These are phyloP conservation scores for Gonioctena quinquepunctata DNA, from an alignment of 1,140 invertebrate species.

Conservation along the genomic window DNA sequence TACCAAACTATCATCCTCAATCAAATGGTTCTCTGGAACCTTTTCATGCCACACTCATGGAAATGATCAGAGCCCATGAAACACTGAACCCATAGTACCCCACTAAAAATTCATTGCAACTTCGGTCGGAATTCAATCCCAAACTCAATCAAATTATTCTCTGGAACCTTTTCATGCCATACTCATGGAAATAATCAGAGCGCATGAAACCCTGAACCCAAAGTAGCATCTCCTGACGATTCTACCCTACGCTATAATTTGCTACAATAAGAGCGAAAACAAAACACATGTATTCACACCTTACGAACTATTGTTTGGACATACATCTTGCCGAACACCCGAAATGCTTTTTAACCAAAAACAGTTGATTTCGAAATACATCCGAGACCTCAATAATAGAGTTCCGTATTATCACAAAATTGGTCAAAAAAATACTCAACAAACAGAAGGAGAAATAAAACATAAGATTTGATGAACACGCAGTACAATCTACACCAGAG, in stretches of 20 bases:
- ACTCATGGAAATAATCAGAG: neutral
- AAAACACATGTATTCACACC: slow-evolving; percentile 32
- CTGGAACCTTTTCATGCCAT: slow-evolving; percentile 3
- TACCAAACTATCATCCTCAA: slow-evolving; percentile 19
- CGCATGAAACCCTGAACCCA: neutral
- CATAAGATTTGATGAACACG: slow-evolving; percentile 1
- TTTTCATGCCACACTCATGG: neutral
- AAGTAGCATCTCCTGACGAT: slow-evolving; percentile 26
- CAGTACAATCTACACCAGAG: too few relatives aligned
- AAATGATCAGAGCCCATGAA: neutral
- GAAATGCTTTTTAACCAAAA: slow-evolving; percentile 21
- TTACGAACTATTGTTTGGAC: slow-evolving; percentile 26
- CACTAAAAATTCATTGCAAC: too few relatives aligned
- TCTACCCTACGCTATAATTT: slow-evolving; percentile 28
- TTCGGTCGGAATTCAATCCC: too few relatives aligned
- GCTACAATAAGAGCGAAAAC: slow-evolving; percentile 25
- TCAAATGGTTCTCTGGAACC: slow-evolving; percentile 27
- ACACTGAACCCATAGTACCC: neutral
- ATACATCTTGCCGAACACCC: slow-evolving; percentile 14
- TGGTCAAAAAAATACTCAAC: neutral
- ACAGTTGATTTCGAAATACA: slow-evolving; percentile 9
- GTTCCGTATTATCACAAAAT: slow-evolving; percentile 15
- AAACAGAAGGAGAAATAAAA: slow-evolving; percentile 17
- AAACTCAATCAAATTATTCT: slow-evolving; percentile 27
- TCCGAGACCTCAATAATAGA: slow-evolving; percentile 20